These are phyloP conservation scores for Globodera rostochiensis DNA, from an alignment of 1,140 invertebrate species.

Conservation along the genomic window DNA sequence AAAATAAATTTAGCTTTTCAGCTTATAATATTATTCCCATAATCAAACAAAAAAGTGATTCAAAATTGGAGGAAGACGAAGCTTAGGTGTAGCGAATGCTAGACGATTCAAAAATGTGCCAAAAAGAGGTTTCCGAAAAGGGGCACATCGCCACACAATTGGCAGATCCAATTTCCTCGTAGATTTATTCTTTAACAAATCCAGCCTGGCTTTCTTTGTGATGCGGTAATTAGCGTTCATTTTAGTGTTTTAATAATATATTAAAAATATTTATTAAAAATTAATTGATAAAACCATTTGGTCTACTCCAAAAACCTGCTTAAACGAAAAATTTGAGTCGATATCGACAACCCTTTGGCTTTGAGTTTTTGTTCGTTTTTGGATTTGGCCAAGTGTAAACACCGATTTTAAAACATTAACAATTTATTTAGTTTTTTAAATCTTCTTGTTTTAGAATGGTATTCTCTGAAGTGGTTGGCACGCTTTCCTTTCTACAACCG, in stretches of 20 bases:
- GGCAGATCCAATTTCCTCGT: background rate
- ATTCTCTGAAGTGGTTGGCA: slow-evolving; percentile 64
- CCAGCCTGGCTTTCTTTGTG: slow-evolving; percentile 12
- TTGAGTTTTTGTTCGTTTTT: no score
- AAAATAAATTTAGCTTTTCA: no score
- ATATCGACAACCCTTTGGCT: no score
- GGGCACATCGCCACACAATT: background rate
- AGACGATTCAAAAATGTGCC: background rate
- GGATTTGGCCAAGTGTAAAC: no score
- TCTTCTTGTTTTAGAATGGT: slow-evolving; percentile 53
- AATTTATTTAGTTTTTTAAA: background rate
- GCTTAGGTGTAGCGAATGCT: background rate
- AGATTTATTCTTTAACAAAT: slow-evolving; percentile 6
- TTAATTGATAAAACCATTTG: no score
- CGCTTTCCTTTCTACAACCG: slow-evolving; percentile 61
- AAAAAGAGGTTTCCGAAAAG: background rate
- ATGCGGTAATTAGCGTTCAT: background rate
- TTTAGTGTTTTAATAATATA: no score
- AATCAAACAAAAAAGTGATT: background rate
- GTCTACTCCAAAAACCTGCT: no score
- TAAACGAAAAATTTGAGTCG: no score
- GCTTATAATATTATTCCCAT: background rate
- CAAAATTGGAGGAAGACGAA: background rate
- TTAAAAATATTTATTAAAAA: no score
- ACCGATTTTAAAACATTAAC: no score